Conservation (phyloP, 2,797 vertebrate genomes). For the Cheirogaleus major region DNA sequence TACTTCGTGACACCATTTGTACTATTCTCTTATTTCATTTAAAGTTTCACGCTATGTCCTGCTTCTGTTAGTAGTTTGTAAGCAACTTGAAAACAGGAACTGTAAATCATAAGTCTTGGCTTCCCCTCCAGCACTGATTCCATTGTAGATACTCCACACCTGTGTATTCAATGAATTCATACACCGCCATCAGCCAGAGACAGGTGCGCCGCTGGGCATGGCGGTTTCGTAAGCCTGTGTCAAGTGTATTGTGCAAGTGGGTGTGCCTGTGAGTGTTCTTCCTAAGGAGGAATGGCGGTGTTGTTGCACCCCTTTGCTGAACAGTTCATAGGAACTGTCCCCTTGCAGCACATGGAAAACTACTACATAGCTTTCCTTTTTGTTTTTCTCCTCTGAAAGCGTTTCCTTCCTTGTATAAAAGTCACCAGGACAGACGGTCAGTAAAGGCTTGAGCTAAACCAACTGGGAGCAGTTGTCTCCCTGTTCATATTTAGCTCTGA, state of each 20-base stretch:
- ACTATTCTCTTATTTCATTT: background rate
- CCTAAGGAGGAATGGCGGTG: background rate
- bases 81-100: background rate
- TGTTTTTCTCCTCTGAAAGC: background rate
- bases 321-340: background rate
- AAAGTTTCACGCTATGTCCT: background rate
- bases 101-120: background rate
- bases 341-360: background rate
- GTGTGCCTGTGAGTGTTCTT: background rate
- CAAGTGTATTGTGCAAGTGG: accelerated
- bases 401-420: background rate
- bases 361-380: background rate
- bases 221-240: accelerated
- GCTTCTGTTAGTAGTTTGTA: background rate
- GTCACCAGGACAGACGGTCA: background rate
- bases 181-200: background rate
- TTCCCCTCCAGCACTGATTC: background rate
- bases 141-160: background rate
- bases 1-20: background rate
- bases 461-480: background rate
- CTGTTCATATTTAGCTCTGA: background rate
- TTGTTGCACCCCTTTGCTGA: background rate
- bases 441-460: background rate
- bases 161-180: background rate
- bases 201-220: accelerated